Conservation (phyloP, 2,113 vertebrate genomes). For the Triplophysa rosa region DNA sequence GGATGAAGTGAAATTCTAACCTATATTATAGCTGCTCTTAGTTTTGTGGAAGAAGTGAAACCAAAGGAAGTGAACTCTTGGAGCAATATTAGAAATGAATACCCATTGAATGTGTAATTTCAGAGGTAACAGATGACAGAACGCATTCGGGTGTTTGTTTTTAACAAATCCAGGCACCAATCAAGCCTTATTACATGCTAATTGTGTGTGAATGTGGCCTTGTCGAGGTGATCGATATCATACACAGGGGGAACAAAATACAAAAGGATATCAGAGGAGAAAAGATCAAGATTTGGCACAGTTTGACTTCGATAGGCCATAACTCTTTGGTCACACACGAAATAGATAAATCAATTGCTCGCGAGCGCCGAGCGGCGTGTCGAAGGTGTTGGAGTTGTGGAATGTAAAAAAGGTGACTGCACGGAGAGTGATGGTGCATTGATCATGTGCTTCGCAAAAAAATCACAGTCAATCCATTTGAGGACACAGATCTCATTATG, state of each 20-base stretch:
- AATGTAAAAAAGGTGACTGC: constrained; percentile 57
- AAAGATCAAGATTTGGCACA: constrained; percentile 30
- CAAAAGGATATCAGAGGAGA: not conserved
- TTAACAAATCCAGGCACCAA: constrained; percentile 66
- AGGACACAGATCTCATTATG: not conserved
- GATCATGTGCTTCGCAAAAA: constrained; percentile 53
- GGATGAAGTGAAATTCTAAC: no score
- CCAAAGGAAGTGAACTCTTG: not conserved
- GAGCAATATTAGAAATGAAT: not conserved
- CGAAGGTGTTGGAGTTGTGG: constrained; percentile 55
- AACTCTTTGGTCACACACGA: constrained; percentile 57
- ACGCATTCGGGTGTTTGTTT: constrained; percentile 59
- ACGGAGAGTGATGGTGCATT: constrained; percentile 65
- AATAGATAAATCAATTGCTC: constrained; percentile 62
- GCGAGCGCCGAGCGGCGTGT: constrained; percentile 49
- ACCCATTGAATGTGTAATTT: not conserved
- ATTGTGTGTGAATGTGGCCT: constrained; percentile 62
- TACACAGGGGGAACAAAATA: constrained; percentile 37
- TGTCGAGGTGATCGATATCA: constrained; percentile 65
- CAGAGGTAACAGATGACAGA: constrained; percentile 10
- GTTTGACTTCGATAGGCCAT: constrained; percentile 44
- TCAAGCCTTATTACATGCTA: constrained; percentile 59
- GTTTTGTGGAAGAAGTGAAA: constrained; percentile 2
- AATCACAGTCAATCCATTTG: constrained; percentile 35
- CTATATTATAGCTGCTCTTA: not conserved